Percentiles rank a stretch among this genome's conserved stretches.
phyloP scores from a whole-genome alignment of 2,113 vertebrate species.

The Pachypanchax playfairii region DNA sequence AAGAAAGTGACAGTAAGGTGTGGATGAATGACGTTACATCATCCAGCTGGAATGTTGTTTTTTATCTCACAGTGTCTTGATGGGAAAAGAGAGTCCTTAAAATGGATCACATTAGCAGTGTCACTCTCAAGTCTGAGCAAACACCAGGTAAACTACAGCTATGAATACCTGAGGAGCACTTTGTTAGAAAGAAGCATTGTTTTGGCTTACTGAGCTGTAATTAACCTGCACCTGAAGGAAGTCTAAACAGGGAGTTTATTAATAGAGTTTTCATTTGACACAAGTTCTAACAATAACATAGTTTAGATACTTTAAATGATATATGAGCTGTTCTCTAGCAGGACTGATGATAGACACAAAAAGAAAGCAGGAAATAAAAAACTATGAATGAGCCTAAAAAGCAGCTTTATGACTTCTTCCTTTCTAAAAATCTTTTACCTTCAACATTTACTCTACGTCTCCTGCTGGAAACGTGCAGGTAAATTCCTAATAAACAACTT shows the following conservation, averaged over 20 bases:
- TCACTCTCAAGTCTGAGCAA: too few species aligned
- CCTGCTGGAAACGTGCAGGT: too few species aligned
- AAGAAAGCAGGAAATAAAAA: not conserved
- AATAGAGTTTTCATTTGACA: constrained; percentile 2
- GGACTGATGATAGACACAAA: not conserved
- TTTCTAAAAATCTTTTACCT: too few species aligned
- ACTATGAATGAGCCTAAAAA: too few species aligned
- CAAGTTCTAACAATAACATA: not conserved
- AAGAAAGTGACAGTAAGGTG: not conserved
- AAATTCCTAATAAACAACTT: too few species aligned
- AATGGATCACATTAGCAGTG: constrained; percentile 3
- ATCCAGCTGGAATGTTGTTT: constrained; percentile 22
- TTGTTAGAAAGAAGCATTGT: constrained; percentile 1
- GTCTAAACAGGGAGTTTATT: constrained; percentile 8
- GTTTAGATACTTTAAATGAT: not conserved
- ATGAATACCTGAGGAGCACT: not conserved
- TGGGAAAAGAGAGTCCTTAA: constrained; percentile 9
- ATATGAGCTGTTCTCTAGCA: not conserved
- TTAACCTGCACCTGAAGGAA: constrained; percentile 21
- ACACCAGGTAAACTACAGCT: constrained; percentile 1
- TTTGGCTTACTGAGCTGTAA: constrained; percentile 14
- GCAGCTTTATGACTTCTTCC: too few species aligned
- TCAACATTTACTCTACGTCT: too few species aligned
- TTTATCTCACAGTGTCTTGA: not conserved
- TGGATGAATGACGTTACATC: constrained; percentile 16